Base-by-base conservation (phyloP, 2,113 vertebrate genomes). In the Mixornis gularis region DNA sequence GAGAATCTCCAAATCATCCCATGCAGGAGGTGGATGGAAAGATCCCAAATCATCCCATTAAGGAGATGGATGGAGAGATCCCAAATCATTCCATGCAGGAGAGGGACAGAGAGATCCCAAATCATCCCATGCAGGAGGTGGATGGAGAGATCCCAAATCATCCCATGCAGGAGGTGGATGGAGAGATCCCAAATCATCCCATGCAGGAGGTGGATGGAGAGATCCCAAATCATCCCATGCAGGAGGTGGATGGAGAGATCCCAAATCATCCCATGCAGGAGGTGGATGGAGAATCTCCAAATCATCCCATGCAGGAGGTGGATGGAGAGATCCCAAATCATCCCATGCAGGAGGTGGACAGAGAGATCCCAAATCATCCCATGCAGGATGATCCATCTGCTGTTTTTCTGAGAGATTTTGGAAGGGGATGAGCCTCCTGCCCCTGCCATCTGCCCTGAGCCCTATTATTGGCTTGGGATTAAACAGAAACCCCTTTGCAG, bases 11-110 rank as follows among this genome's bases (percentile, higher is more conserved):
- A 53, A 52, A 52, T 13, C 15, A 0, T 21, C 41, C 29, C n/a
- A 19, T 1, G 0, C 3, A 52, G 27, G 21, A 7, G 17, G 11
- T 13, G 30, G 4, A 13, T 4, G 4, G 10, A 29, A 10, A 30
- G 5, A 7, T 7, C 36, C 38, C 13, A 30, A 30, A 63, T 41
- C 60, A 0, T 17, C 29, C 40, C 38, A 13, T 1, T 0, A 3
- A 17, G 14, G 41, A n/a, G 24, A 17, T 48, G 53, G 13, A 48
- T 25, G 17, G 13, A 53, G 73, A 89, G 8, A 19, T 44, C 59
- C 64, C 22, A 20, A 1, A 16, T 46, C 2, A 0, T 24, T 36
- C n/a, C n/a, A 15, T 1, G 0, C 3, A 52, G 36, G 20, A 9
- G 25, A 8, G 9, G 30, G 3, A 13, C 4, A 36, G 6, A 13